phyloP scores from a whole-genome alignment of 2,888 invertebrate species.

The Leptothorax acervorum region DNA sequence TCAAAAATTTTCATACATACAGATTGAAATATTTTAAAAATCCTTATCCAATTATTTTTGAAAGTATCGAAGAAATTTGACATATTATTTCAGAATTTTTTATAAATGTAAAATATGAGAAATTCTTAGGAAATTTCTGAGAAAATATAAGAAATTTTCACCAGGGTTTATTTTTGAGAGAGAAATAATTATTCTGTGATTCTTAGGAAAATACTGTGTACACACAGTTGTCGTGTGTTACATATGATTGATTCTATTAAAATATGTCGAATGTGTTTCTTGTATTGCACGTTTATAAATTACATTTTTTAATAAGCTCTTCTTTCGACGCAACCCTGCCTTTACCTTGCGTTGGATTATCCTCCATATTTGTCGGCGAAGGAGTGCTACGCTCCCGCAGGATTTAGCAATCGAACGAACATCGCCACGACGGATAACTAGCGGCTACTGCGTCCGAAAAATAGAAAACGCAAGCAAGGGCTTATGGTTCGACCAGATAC shows the following conservation, averaged over 20 bases:
- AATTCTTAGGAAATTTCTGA: no score
- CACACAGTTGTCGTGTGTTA: neutral
- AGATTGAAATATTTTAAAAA: no score
- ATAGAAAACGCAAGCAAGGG: constrained; percentile 50
- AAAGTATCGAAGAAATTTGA: no score
- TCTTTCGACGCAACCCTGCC: neutral
- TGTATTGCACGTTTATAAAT: neutral
- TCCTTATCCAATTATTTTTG: no score
- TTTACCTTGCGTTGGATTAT: constrained; percentile 45
- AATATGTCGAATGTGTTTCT: neutral
- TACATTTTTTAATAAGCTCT: neutral
- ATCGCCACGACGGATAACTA: constrained; percentile 32
- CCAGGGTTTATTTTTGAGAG: neutral
- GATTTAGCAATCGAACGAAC: constrained; percentile 25
- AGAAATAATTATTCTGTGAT: neutral
- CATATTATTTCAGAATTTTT: no score
- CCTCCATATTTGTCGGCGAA: constrained; percentile 45
- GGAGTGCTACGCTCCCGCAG: neutral
- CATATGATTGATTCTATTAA: neutral
- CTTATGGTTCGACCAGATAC: constrained; percentile 59
- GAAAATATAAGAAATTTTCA: no score
- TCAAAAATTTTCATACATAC: no score
- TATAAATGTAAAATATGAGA: no score
- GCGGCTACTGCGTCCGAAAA: constrained; percentile 55
- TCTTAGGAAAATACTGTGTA: neutral